A percentile compares a stretch with the other conserved stretches of the same genome.
Evolutionary conservation across 2,113 vertebrate genomes (phyloP).

Genomic region (Callospermophilus lateralis): DNA sequence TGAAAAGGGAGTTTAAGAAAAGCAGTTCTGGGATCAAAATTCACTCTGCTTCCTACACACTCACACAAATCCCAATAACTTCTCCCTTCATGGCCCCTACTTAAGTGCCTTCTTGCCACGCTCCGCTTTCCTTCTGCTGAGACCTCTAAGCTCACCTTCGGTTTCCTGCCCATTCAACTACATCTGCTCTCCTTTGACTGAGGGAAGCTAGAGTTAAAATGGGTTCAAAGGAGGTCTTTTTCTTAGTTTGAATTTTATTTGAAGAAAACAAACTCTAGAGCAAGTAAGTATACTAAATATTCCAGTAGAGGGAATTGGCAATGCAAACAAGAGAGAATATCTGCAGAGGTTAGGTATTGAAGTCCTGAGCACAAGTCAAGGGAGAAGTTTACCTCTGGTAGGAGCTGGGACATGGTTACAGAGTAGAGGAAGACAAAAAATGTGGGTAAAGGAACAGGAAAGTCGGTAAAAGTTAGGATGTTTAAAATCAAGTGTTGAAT

Average conservation of each 20-base stretch:
- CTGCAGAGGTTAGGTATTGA: neutral
- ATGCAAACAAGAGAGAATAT: neutral
- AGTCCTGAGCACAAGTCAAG: neutral
- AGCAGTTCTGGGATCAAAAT: neutral
- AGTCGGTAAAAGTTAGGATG: neutral
- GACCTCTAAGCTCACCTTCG: neutral
- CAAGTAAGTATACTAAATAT: slow-evolving; percentile 15
- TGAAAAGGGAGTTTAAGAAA: neutral
- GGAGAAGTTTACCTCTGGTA: neutral
- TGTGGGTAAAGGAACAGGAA: neutral
- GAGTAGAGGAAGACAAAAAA: neutral
- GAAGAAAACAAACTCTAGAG: slow-evolving; percentile 16
- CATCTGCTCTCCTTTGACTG: neutral
- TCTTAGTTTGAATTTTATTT: slow-evolving; percentile 30
- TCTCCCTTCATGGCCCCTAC: neutral
- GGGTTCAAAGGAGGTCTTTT: neutral
- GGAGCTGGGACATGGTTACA: neutral
- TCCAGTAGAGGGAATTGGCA: neutral
- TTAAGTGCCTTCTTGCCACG: neutral
- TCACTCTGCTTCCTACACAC: neutral
- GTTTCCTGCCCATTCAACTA: neutral
- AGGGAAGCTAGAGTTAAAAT: slow-evolving; percentile 28
- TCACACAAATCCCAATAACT: neutral
- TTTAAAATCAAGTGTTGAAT: slow-evolving; percentile 9
- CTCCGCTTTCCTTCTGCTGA: neutral